Conservation (phyloP, 2,797 vertebrate species). For the Schizopygopsis pylzovi region DNA sequence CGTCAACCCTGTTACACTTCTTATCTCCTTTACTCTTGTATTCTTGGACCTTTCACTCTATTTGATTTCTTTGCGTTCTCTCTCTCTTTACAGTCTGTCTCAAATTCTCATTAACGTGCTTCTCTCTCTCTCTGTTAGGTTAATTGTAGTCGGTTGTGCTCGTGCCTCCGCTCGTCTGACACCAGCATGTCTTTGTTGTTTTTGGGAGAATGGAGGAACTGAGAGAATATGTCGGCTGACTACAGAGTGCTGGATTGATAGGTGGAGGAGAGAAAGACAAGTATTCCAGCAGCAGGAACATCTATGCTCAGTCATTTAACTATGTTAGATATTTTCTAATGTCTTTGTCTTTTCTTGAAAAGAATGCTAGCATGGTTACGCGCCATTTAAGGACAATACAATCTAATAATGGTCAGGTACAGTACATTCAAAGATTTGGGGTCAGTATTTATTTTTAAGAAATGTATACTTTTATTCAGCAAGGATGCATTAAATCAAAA, state of each 20-base stretch:
- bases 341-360: neutral
- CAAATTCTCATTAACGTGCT: slow-evolving; percentile 18
- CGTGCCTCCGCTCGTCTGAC: slow-evolving; percentile 18
- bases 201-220: slow-evolving; percentile 23
- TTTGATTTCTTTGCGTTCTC: neutral
- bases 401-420: too few species aligned
- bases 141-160: slow-evolving; percentile 35
- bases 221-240: neutral
- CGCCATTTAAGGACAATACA: too few species aligned
- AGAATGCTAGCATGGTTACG: too few species aligned
- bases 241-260: slow-evolving; percentile 33
- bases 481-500: too few species aligned
- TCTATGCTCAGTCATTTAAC: neutral
- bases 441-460: too few species aligned
- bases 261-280: slow-evolving; percentile 43
- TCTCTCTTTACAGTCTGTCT: slow-evolving; percentile 1
- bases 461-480: too few species aligned
- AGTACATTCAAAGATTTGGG: too few species aligned
- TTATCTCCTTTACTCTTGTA: slow-evolving; percentile 33
- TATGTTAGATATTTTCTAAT: neutral
- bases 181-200: slow-evolving; percentile 42
- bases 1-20: slow-evolving; percentile 32
- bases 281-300: slow-evolving; percentile 38
- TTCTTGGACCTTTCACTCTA: slow-evolving; percentile 22
- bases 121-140: slow-evolving; percentile 12